Base-by-base conservation (phyloP, 2,888 invertebrate genomes). In the Microctonus aethiopoides region DNA sequence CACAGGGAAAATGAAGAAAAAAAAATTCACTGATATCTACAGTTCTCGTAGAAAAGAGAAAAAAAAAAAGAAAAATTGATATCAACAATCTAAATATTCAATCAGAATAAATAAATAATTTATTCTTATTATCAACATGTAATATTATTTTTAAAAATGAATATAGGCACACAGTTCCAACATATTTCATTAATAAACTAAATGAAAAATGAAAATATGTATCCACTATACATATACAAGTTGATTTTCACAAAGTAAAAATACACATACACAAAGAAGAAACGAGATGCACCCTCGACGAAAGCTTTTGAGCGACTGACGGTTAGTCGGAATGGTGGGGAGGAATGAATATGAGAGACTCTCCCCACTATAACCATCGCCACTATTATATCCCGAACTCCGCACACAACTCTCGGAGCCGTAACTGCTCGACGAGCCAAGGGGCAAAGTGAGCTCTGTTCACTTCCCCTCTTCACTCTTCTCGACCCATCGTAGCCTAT, bases 301-400 rank as follows among this genome's bases (percentile, higher is more conserved):
- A 75, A 76, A 80, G 82, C 79, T 80, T 80, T 81, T 83, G 76
- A 81, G 80, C 84, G 83, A 86, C 86, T 86, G 85, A 81, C 79
- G 79, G 75, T 69, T 71, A 73, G 63, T 61, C 54, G 68, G 71
- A 77, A 16, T 80, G 76, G 84, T 79, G 84, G 83, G 84, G 85
- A 79, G 77, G 69, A 72, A 70, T 70, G 46, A 46, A n/a, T 46
- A 46, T 16, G 9, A 46, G 46, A 46, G 46, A 46, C 46, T 46
- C 16, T 46, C 75, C 77, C 77, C 79, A 75, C 72, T 78, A 71
- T 51, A 71, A 65, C 51, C 72, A 71, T 63, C 59, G 41, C 29
- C 59, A 57, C 64, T 66, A 16, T 29, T 67, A 63, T 51, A 73
- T 66, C 67, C 22, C 10, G 54, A 56, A 59, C 68, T 62, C 62